These are phyloP conservation scores for Drosophila antonietae DNA, from an alignment of 2,888 invertebrate genomes.

Conservation along the genomic window DNA sequence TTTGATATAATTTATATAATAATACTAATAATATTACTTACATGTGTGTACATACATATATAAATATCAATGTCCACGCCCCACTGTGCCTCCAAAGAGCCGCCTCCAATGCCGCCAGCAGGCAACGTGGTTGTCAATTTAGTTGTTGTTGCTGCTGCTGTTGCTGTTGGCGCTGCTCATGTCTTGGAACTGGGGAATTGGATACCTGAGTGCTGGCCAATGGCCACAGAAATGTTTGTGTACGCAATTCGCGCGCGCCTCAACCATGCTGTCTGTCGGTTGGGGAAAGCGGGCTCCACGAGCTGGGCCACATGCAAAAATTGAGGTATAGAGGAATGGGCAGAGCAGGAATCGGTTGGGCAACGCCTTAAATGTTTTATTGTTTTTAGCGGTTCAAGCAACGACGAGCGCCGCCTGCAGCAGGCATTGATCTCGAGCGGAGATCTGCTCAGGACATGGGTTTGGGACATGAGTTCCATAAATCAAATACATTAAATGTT, in stretches of 20 bases:
- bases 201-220: conserved; percentile 73
- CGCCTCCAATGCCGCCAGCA: conserved; percentile 25
- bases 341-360: conserved; percentile 54
- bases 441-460: conserved; percentile 14
- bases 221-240: conserved; percentile 63
- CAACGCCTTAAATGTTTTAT: conserved; percentile 73
- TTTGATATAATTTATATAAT: background rate
- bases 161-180: conserved; percentile 51
- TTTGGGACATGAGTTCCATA: conserved; percentile 48
- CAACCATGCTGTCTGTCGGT: conserved; percentile 12
- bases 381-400: conserved; percentile 50
- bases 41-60: background rate
- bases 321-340: background rate
- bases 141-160: conserved; percentile 23
- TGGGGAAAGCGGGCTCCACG: conserved; percentile 12
- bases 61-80: background rate
- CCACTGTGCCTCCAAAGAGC: conserved; percentile 41
- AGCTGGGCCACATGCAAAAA: background rate
- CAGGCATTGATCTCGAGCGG: background rate
- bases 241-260: conserved; percentile 53
- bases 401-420: conserved; percentile 38
- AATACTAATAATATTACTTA: background rate
- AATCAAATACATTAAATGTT: conserved; percentile 66
- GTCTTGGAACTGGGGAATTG: conserved; percentile 67
- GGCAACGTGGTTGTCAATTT: conserved; percentile 26